Percentiles rank a stretch among this genome's conserved stretches.
Conservation (phyloP, 2,797 vertebrate genomes). For the Pelodytes ibericus region DNA sequence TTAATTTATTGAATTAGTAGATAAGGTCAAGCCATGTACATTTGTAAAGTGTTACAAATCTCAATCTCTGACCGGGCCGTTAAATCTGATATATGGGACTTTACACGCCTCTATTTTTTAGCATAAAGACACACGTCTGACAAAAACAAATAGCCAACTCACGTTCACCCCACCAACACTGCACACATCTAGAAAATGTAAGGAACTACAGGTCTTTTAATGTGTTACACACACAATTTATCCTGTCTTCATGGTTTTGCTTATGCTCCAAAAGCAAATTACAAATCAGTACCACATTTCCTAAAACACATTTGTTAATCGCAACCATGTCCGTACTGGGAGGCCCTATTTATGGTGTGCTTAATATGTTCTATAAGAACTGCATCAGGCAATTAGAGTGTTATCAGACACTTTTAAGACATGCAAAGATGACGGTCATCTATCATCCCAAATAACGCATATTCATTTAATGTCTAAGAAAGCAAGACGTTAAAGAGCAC, state of each 20-base stretch:
- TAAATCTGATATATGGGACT: too few relatives aligned
- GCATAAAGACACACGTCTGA: too few relatives aligned
- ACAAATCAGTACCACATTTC: too few relatives aligned
- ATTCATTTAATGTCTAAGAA: constrained; percentile 57
- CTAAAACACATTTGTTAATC: neutral
- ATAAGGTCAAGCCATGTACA: too few relatives aligned
- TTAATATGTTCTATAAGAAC: constrained; percentile 21
- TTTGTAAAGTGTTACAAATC: too few relatives aligned
- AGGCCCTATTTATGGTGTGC: constrained; percentile 4
- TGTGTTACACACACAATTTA: neutral
- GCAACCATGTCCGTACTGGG: neutral
- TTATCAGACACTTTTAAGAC: constrained; percentile 33
- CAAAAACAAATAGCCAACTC: too few relatives aligned
- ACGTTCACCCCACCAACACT: too few relatives aligned
- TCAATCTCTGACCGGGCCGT: too few relatives aligned
- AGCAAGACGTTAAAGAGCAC: constrained; percentile 56
- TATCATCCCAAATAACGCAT: constrained; percentile 51
- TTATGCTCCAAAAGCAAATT: too few relatives aligned
- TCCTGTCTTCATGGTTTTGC: neutral
- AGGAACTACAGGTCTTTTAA: neutral
- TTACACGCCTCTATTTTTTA: too few relatives aligned
- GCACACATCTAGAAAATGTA: too few relatives aligned
- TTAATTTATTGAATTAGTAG: too few relatives aligned
- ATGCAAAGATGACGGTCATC: constrained; percentile 41
- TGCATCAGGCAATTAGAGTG: constrained; percentile 25